Evolutionary conservation across 2,888 invertebrate genomes (phyloP).

Genomic region (Nephrotoma guestfalica): DNA sequence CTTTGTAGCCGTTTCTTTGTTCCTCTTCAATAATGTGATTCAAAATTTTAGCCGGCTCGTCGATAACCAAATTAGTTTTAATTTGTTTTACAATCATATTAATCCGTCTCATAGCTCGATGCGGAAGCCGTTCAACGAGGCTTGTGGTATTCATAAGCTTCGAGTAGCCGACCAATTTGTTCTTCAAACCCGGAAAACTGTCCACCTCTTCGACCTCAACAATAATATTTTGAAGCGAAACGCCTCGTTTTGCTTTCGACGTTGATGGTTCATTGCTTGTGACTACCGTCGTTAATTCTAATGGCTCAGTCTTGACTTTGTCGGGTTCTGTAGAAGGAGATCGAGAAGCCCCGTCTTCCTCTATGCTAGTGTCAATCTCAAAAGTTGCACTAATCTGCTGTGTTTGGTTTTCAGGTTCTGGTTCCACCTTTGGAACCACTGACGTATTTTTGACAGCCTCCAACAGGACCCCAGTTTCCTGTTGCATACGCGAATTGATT

Average conservation of each 20-base stretch:
- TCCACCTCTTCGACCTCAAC: not conserved
- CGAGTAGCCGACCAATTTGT: not conserved
- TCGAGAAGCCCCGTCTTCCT: not conserved
- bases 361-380: not conserved
- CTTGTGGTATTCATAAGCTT: slow-evolving; percentile 1
- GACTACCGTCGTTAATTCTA: not conserved
- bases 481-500: not conserved
- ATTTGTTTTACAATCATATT: slow-evolving; percentile 46
- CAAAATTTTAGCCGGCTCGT: slow-evolving; percentile 35
- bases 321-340: not conserved
- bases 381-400: not conserved
- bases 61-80: slow-evolving; percentile 42
- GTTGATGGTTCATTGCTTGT: not conserved
- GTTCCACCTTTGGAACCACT: not conserved
- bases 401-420: not conserved
- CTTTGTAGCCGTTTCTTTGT: slow-evolving; percentile 38
- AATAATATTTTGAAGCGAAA: not conserved
- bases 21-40: slow-evolving; percentile 40
- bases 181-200: not conserved
- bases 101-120: slow-evolving; percentile 33
- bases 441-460: not conserved
- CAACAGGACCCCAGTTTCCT: not conserved
- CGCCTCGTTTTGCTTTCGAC: not conserved
- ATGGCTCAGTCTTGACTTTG: not conserved
- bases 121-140: slow-evolving; percentile 22